Base-by-base conservation (phyloP, 2,113 vertebrate genomes). In the Danio rerio region DNA sequence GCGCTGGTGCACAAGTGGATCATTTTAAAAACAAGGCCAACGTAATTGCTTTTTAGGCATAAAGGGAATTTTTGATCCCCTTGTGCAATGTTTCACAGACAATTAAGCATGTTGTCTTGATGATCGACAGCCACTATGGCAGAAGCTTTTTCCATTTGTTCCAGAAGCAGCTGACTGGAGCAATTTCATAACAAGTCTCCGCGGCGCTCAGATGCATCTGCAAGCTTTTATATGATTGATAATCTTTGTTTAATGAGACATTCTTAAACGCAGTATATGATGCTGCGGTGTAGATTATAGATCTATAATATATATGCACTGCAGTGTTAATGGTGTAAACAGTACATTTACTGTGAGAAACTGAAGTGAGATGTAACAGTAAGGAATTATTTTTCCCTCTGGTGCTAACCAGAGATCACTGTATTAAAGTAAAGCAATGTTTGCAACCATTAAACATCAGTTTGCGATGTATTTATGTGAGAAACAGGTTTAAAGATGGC, bases 61-160 rank as follows among this genome's bases (percentile, higher is more conserved):
- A 77, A 56, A 70, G 72, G 62, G 52, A 43, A 66, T 55, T 66
- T 62, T 65, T 66, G 61, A 82, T 56, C 71, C 72, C 53, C 52
- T 61, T 18, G 56, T 61, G 56, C 53, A 50, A 55, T 83, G 21
- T 83, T 83, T 83, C 66, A 83, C 55, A 78, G 75, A 83, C 74
- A 83, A 83, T 78, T 83, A 78, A 83, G 56, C 56, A 43, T 50
- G 68, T 63, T 73, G 45, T 21, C 80, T 52, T 15, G 49, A 50
- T 72, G 56, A 62, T 50, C 11, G 55, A 40, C 69, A 73, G 31
- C 49, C 43, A n/a, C 66, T 71, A n/a, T 7, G 10, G 55, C 43
- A 18, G 43, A 45, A 31, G 43, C 42, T 31, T 45, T 13, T 75
- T 40, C 58, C 20, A 45, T 13, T 75, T 53, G 58, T 75, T 75